Evolutionary conservation across 2,113 vertebrate species (phyloP), one percentile per base, ranked within the genome.

Genomic region (Poeciliopsis occidentalis): DNA sequence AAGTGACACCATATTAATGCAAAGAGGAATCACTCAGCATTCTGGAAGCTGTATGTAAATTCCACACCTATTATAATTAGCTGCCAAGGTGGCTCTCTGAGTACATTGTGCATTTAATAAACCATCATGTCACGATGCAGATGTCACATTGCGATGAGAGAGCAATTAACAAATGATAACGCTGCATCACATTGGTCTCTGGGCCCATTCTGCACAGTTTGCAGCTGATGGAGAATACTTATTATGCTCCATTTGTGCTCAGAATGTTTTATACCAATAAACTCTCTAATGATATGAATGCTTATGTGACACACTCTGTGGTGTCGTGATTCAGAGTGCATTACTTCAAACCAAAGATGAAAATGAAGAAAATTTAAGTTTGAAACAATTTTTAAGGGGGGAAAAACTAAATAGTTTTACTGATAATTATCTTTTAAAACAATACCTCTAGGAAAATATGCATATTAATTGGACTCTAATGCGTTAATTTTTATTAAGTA

Each of bases 141-240:
- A 78, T 85, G 80, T 77, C 67, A 61, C 64, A 71, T n/a, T 47
- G 34, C 30, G 67, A 84, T 83, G 75, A 87, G 80, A 80, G 77
- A 77, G 69, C 83, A 90, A 91, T 92, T 89, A 91, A 82, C 67
- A 30, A 31, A 60, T 73, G 80, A 84, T 81, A 84, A 81, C 76
- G 83, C 75, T 29, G 67, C 39, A 67, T 63, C 44, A 37, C 30
- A 27, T 22, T 54, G 54, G 57, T 67, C 44, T 75, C 67, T 30
- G 29, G 67, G 34, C 68, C 60, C n/a, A 62, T 54, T 69, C 13
- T 39, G 26, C 66, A 54, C 7, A 57, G 31, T 22, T 54, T 57
- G 8, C 19, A 6, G 29, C 19, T 37, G 34, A 37, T 37, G 27
- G 44, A 66, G 32, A 31, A 12, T 78, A n/a, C 24, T 67, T 30